Conservation (phyloP, 2,797 vertebrate species). For the Coluber constrictor region DNA sequence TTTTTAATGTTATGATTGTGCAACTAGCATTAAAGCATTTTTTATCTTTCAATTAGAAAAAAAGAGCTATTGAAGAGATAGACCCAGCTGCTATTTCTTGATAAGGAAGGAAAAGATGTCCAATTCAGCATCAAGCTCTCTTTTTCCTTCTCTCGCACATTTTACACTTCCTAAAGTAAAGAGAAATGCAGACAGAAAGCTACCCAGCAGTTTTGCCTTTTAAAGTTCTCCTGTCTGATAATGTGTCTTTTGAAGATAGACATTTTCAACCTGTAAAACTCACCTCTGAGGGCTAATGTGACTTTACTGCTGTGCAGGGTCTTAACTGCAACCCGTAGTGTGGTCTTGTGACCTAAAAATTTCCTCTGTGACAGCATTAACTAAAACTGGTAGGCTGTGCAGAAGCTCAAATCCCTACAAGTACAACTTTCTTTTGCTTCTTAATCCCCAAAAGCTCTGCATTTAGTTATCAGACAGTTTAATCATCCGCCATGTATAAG, state of each 20-base stretch:
- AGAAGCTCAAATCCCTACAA: conserved; percentile 5
- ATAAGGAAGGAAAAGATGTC: conserved; percentile 63
- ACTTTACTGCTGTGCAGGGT: conserved; percentile 45
- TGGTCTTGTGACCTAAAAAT: conserved; percentile 25
- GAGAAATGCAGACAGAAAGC: conserved; percentile 41
- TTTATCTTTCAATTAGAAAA: conserved; percentile 66
- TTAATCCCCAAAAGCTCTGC: conserved; percentile 38
- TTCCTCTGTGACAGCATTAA: conserved; percentile 24
- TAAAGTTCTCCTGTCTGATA: conserved; percentile 61
- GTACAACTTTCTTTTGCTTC: conserved; percentile 22
- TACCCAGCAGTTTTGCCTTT: conserved; percentile 60
- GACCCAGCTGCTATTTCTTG: conserved; percentile 63
- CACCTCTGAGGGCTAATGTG: conserved; percentile 46
- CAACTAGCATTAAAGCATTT: conserved; percentile 39
- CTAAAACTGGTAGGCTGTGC: conserved; percentile 47
- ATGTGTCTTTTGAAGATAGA: conserved; percentile 55
- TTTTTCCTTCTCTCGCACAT: conserved; percentile 19
- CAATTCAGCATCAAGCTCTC: conserved; percentile 49
- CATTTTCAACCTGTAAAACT: conserved; percentile 54
- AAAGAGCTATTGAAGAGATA: conserved; percentile 52
- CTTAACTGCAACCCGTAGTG: not conserved
- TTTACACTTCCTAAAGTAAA: conserved; percentile 50
- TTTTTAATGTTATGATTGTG: conserved; percentile 17
- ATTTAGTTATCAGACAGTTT: conserved; percentile 51
- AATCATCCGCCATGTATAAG: conserved; percentile 37